A percentile compares a stretch with the other conserved stretches of the same genome.
Evolutionary conservation across 2,797 vertebrate genomes (phyloP).

Genomic region (Cebuella pygmaea): DNA sequence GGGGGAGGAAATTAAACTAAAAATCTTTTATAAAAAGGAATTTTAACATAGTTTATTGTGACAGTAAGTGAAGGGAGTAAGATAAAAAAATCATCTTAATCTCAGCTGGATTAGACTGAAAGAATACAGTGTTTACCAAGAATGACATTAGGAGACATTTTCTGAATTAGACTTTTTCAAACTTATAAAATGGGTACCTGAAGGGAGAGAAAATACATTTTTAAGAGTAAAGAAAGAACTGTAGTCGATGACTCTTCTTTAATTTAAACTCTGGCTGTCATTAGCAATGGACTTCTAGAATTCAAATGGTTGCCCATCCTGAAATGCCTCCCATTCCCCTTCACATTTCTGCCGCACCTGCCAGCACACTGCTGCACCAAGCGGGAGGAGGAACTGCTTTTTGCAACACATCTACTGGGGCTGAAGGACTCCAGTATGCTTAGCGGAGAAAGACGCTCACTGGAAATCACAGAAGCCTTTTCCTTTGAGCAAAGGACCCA

Average conservation of each 20-base stretch:
- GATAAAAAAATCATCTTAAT: conserved; percentile 44
- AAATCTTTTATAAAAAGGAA: not conserved
- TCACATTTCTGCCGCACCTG: conserved; percentile 53
- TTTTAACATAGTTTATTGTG: not conserved
- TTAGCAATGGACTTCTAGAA: conserved; percentile 79
- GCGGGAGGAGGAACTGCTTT: not conserved
- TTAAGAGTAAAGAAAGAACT: conserved; percentile 66
- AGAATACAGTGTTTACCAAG: conserved; percentile 82
- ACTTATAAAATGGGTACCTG: conserved; percentile 55
- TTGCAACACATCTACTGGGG: not conserved
- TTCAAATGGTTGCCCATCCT: conserved; percentile 64
- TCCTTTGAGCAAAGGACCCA: not conserved
- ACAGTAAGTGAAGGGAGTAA: conserved; percentile 5
- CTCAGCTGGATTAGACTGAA: conserved; percentile 77
- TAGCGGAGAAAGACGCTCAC: not conserved
- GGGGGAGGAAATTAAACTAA: not conserved
- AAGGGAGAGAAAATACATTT: conserved; percentile 75
- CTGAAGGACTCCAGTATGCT: not conserved
- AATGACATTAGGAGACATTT: conserved; percentile 82
- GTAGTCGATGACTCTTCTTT: conserved; percentile 79
- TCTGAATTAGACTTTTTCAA: conserved; percentile 84
- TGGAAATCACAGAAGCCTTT: not conserved
- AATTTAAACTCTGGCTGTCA: conserved; percentile 79
- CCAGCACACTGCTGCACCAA: not conserved
- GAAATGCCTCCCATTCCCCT: conserved; percentile 44